Percentiles rank a stretch among this genome's conserved stretches.
These are phyloP conservation scores for Graphium colonna DNA, from an alignment of 2,888 invertebrate genomes.

Conservation along the genomic window DNA sequence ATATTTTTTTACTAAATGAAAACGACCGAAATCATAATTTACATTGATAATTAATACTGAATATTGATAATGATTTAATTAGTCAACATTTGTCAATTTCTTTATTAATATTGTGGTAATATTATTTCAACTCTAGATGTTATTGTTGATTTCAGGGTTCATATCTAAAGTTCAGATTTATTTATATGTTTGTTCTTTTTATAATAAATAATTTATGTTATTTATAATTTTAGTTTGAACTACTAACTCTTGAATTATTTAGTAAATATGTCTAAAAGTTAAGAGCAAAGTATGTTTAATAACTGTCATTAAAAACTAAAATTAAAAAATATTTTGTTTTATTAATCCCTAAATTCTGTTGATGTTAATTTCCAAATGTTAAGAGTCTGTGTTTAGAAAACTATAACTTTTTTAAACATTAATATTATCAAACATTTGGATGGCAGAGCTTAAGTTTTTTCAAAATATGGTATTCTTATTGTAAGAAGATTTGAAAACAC, in stretches of 20 bases:
- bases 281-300: slow-evolving; percentile 66
- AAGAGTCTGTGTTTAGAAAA: too few relatives aligned
- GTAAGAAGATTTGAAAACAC: too few relatives aligned
- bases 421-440: too few relatives aligned
- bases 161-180: background rate
- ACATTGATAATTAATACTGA: background rate
- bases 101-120: background rate
- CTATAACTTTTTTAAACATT: too few relatives aligned
- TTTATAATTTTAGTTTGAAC: slow-evolving; percentile 43
- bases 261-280: slow-evolving; percentile 43
- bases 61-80: background rate
- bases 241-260: slow-evolving; percentile 64
- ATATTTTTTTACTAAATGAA: background rate
- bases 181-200: background rate
- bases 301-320: slow-evolving; percentile 19
- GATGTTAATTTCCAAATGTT: background rate
- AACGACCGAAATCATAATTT: background rate
- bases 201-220: slow-evolving; percentile 33
- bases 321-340: slow-evolving; percentile 10
- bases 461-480: too few relatives aligned
- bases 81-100: background rate
- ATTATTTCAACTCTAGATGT: background rate
- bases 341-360: background rate
- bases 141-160: background rate
- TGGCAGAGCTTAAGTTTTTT: too few relatives aligned